Percentiles rank a stretch among this genome's conserved stretches.
Conservation (phyloP, 2,113 vertebrate species). For the Hyperoodon ampullatus region DNA sequence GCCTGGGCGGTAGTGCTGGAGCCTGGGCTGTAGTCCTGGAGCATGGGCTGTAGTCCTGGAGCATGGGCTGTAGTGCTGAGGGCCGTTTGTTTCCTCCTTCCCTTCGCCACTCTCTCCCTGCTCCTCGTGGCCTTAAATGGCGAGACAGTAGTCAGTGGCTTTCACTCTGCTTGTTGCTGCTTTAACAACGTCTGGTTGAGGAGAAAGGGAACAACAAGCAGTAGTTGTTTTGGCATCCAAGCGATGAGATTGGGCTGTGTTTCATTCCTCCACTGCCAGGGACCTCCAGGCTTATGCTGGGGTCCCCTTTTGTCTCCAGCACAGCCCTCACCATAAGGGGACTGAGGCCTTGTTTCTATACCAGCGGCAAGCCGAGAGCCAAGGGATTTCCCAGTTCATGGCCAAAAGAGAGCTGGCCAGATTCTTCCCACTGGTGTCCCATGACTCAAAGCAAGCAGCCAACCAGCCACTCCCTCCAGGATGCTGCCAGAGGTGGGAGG, state of each 20-base stretch:
- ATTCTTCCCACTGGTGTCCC: slow-evolving; percentile 52
- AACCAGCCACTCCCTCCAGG: slow-evolving; percentile 21
- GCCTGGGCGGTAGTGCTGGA: too few relatives aligned
- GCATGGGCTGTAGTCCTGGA: neutral
- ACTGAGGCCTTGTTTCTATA: slow-evolving; percentile 72
- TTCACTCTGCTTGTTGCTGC: slow-evolving; percentile 68
- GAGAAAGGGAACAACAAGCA: slow-evolving; percentile 48
- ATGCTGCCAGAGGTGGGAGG: neutral
- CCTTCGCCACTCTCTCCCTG: neutral
- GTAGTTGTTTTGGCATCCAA: slow-evolving; percentile 28
- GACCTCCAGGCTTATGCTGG: slow-evolving; percentile 48
- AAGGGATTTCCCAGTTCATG: slow-evolving; percentile 52
- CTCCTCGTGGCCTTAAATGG: slow-evolving; percentile 63
- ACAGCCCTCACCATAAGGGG: slow-evolving; percentile 9
- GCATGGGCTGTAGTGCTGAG: neutral
- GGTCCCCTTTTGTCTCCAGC: slow-evolving; percentile 62
- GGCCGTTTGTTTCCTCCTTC: neutral
- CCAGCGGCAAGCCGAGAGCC: slow-evolving; percentile 63
- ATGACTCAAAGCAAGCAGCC: slow-evolving; percentile 51
- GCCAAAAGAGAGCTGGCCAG: slow-evolving; percentile 62
- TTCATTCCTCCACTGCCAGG: slow-evolving; percentile 76
- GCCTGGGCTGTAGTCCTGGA: neutral
- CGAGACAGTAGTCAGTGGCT: slow-evolving; percentile 23
- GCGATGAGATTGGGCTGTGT: neutral
- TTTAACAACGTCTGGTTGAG: slow-evolving; percentile 67